phyloP scores from a whole-genome alignment of 2,888 invertebrate species.

The Chymomyza caudatula region DNA sequence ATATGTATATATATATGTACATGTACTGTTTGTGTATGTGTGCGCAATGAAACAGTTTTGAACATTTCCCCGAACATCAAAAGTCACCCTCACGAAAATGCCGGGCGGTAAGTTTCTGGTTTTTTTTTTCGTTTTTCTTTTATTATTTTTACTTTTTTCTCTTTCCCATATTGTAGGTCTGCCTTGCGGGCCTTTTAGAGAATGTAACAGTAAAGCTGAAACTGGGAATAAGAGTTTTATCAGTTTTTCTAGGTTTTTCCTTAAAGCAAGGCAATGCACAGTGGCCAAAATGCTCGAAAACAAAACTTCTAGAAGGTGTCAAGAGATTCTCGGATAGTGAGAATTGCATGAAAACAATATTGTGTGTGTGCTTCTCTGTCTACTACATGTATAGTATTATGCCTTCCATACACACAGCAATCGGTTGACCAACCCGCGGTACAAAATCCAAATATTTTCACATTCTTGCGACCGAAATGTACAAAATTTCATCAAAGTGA shows the following conservation, averaged over 20 bases:
- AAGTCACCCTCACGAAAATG: slow-evolving; percentile 1
- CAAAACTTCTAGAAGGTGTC: too few relatives aligned
- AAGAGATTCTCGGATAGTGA: too few relatives aligned
- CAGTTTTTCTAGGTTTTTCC: neutral
- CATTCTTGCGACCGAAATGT: too few relatives aligned
- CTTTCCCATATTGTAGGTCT: neutral
- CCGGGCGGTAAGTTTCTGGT: neutral
- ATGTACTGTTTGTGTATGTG: neutral
- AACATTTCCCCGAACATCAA: neutral
- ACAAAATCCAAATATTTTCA: too few relatives aligned
- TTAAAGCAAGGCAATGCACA: neutral
- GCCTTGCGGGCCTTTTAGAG: neutral
- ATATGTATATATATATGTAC: neutral
- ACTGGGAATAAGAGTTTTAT: neutral
- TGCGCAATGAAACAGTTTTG: neutral
- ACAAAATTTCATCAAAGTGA: too few relatives aligned
- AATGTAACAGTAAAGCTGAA: neutral
- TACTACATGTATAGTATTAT: too few relatives aligned
- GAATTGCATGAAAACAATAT: too few relatives aligned
- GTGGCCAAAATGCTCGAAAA: too few relatives aligned
- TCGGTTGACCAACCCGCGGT: too few relatives aligned
- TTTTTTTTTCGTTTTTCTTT: neutral
- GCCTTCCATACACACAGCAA: too few relatives aligned
- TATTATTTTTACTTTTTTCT: neutral
- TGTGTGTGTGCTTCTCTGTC: too few relatives aligned